These are phyloP conservation scores for Piezodorus guildinii DNA, from an alignment of 1,140 invertebrate genomes.

Conservation along the genomic window DNA sequence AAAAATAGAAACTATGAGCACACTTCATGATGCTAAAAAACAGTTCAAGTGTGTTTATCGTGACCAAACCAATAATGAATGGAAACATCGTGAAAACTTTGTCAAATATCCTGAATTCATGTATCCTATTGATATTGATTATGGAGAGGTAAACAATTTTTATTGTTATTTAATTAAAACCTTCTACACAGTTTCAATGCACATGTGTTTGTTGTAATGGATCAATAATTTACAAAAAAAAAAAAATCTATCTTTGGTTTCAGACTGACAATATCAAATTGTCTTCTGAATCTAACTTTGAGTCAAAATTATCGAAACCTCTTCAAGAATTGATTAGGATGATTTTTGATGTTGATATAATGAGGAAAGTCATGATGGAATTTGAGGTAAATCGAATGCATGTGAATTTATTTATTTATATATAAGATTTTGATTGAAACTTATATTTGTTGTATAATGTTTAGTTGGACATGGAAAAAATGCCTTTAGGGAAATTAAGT, in stretches of 20 bases:
- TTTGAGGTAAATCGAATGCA: slow-evolving; percentile 56
- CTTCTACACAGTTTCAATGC: no score
- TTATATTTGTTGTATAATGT: slow-evolving; percentile 22
- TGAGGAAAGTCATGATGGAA: slow-evolving; percentile 87
- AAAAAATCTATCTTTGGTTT: slow-evolving; percentile 16
- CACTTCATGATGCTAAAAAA: slow-evolving; percentile 46
- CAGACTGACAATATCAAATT: slow-evolving; percentile 19
- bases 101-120: slow-evolving; percentile 69
- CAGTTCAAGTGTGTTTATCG: slow-evolving; percentile 58
- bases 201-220: no score
- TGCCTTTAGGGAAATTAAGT: slow-evolving; percentile 94
- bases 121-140: slow-evolving; percentile 86
- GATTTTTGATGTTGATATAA: slow-evolving; percentile 83
- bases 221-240: no score
- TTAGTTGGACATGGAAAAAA: slow-evolving; percentile 86
- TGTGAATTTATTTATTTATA: not conserved
- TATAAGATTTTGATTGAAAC: not conserved
- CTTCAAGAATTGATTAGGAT: slow-evolving; percentile 74
- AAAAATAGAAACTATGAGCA: slow-evolving; percentile 52
- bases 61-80: slow-evolving; percentile 80
- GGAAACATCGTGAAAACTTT: slow-evolving; percentile 55
- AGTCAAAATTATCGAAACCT: slow-evolving; percentile 58
- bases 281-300: slow-evolving; percentile 31
- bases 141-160: slow-evolving; percentile 42
- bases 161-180: no score